A percentile compares a stretch with the other conserved stretches of the same genome.
These are phyloP conservation scores for Emydura subglobosa DNA, from an alignment of 2,113 vertebrate species.

Conservation along the genomic window DNA sequence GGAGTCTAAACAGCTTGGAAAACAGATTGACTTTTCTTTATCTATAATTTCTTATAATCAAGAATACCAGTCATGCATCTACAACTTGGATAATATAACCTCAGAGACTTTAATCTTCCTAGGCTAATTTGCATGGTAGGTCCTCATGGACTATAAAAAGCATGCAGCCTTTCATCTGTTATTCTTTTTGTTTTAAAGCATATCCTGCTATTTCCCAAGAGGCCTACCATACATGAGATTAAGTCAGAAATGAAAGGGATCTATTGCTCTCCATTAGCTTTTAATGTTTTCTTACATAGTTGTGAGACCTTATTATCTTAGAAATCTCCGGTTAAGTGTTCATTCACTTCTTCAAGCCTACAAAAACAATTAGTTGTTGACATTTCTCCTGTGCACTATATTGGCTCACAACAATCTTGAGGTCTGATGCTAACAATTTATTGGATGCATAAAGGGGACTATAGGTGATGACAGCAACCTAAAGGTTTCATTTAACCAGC, in stretches of 20 bases:
- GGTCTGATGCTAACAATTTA: not conserved
- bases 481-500: not conserved
- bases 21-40: constrained; percentile 49
- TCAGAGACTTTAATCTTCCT: constrained; percentile 48
- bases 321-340: not conserved
- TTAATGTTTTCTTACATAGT: not conserved
- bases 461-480: not conserved
- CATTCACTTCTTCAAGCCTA: not conserved
- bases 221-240: not conserved
- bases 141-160: not conserved
- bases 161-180: not conserved
- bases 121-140: constrained; percentile 54
- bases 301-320: not conserved
- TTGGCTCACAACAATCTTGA: not conserved
- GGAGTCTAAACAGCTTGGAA: constrained; percentile 39
- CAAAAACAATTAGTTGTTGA: not conserved
- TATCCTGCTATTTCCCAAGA: not conserved
- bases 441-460: not conserved
- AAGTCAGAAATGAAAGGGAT: constrained; percentile 14
- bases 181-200: constrained; percentile 21
- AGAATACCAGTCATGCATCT: constrained; percentile 39
- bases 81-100: constrained; percentile 32
- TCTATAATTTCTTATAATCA: constrained; percentile 49
- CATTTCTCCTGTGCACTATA: not conserved
- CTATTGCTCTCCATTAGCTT: not conserved